Base-by-base conservation (phyloP, 2,888 invertebrate species). In the Selenia dentaria region DNA sequence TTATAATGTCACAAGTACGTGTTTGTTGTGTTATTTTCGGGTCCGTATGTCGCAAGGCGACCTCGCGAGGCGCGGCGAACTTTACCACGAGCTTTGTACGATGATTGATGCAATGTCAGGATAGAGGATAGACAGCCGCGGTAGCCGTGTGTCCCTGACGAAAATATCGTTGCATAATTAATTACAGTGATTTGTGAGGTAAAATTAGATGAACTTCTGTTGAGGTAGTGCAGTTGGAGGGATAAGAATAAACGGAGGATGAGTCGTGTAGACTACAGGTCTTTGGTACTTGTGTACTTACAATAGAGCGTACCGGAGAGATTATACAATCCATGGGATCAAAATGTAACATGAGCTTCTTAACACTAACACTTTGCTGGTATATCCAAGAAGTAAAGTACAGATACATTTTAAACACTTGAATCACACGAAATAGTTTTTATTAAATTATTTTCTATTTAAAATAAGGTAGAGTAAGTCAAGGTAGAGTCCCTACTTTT, bases 61-160 rank as follows among this genome's bases (percentile, higher is more conserved):
- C 67, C 70, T 67, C 62, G 54, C 33, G 28, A 10, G 57, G 11
- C 35, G 25, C 40, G 37, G 26, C 45, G 12, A 14, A 25, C 14
- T 13, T 25, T 40, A 25, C 26, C 11, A 16, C 27, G 24, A 31
- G 42, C 33, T 20, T 59, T 2, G 36, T 4, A 20, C 29, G 49
- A 31, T 42, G 69, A 69, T 59, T 59, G 62, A 57, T 46, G 54
- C 61, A 61, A 62, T 65, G 66, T 68, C 66, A 63, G 35, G 49
- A 43, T 57, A 57, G 67, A 63, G 35, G 49, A 43, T 57, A 57
- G 67, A 63, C 63, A 64, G 56, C 13, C 58, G 57, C 34, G 43
- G 46, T 48, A 59, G 35, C 62, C 49, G 59, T 59, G 61, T 64
- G 58, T 59, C 47, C 35, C 51, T 29, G 26, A 34, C 49, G 37